Base-by-base conservation (phyloP, 2,888 invertebrate species). In the Dione vanillae region DNA sequence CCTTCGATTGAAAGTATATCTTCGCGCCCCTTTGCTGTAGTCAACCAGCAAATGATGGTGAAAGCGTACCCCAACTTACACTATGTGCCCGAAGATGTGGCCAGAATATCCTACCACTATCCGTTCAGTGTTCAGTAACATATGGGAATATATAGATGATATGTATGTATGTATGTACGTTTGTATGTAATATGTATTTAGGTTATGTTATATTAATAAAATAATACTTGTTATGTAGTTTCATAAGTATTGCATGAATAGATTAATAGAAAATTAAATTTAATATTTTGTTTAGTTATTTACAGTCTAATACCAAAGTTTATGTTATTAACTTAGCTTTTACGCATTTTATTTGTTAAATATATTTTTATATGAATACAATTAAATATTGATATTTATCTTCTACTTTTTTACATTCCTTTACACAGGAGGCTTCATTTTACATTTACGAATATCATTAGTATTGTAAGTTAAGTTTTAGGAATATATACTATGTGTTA, bases 1-100 rank as follows among this genome's bases (percentile, higher is more conserved):
- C 93, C 93, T 0, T 92, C 92, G 0, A 93, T 93, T n/a, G 92
- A 93, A 78, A 92, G 93, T 49, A 93, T 93, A 52, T 91, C 93
- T 0, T 89, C 92, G 0, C 80, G 93, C 52, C 92, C 92, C 0
- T 93, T 92, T 54, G 88, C 91, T 0, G 87, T 92, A 0, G 89
- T 92, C 47, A 92, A 92, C 74, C 92, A 93, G 78, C 92, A 92
- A 78, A 92, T 93, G 92, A 92, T 93, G 93, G 91, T 92, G 71
- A 93, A 93, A 66, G 92, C 92, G 0, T 93, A 92, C 67, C 93
- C 92, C 74, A 92, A 93, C 66, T 78, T 92, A 27, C 92, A 92
- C 78, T 92, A 92, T 69, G 89, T 88, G 1, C 91, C 92, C 11
- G 84, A 89, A 68, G 93, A 93, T 64, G 90, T 92, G 0, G 82